phyloP scores from a whole-genome alignment of 1,140 invertebrate species.

The Sesamia nonagrioides region DNA sequence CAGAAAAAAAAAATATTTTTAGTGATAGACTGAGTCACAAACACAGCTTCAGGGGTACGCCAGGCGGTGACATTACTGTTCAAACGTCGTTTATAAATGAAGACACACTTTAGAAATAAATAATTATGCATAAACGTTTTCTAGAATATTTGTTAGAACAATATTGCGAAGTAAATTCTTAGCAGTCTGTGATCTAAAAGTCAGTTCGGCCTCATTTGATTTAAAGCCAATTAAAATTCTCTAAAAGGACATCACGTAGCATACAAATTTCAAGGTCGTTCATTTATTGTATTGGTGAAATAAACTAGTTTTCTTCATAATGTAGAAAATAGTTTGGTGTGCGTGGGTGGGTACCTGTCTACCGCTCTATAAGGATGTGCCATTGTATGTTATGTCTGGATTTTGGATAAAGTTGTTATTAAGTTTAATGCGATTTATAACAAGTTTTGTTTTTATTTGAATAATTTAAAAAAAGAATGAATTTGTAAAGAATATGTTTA shows the following conservation, averaged over 20 bases:
- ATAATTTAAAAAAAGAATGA: no score
- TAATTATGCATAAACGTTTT: neutral
- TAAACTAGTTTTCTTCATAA: conserved; percentile 30
- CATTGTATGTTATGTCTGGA: neutral
- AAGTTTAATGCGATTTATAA: no score
- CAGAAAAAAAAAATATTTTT: no score
- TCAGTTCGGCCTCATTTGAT: conserved; percentile 10
- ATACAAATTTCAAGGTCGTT: conserved; percentile 18
- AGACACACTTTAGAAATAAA: neutral
- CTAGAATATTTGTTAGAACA: neutral
- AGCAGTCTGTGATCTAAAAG: neutral
- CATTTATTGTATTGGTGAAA: neutral
- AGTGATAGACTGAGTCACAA: no score
- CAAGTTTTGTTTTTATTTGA: no score
- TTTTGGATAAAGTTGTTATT: neutral
- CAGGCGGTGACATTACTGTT: no score
- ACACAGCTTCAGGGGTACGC: no score
- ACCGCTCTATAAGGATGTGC: neutral
- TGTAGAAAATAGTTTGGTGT: conserved; percentile 1
- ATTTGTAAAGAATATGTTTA: no score
- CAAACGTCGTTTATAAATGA: neutral
- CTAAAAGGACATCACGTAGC: neutral
- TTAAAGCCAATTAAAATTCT: neutral
- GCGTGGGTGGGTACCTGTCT: conserved; percentile 9
- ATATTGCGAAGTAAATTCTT: no score